Base-by-base conservation (phyloP, 1,140 invertebrate genomes). In the Chymomyza costata region DNA sequence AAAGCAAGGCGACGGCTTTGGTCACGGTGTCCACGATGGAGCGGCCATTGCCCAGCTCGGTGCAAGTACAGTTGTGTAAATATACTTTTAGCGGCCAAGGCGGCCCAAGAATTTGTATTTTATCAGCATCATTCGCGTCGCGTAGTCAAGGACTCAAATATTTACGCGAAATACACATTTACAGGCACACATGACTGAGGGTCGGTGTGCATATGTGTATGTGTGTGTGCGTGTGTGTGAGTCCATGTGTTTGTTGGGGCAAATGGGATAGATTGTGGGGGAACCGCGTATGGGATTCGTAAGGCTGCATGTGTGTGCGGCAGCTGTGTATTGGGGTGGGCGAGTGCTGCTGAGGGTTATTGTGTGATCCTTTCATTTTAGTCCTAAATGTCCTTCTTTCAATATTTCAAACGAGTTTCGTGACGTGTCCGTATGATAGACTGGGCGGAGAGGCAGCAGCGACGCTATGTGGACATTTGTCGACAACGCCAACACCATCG, bases 371-470 rank as follows among this genome's bases (percentile, higher is more conserved):
- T 82, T 82, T 82, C 76, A 70, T 82, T 78, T 80, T 73, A 82
- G 67, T 83, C 81, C 69, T 73, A 76, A 83, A 81, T 83, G 73
- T 83, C 81, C 80, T 83, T 83, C 80, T 73, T 83, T 83, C 81
- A 83, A 83, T 83, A 83, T 83, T 83, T 83, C 74, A 80, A 78
- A 80, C 73, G 64, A 81, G 73, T 64, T 73, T 73, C 74, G 74
- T 80, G 73, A 74, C 68, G 73, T 64, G 74, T 73, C 73, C 73
- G 65, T 78, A 80, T 80, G 73, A 63, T 65, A 67, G 68, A 45
- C 65, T 66, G 73, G 74, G 51, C 51, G 59, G 53, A 51, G 13
- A 13, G 73, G 51, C 63, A 69, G 51, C 51, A 54, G 53, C 54
- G 13, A 13, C 73, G 51, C 63, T 65, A 73, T 65, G 59, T 71